phyloP scores from a whole-genome alignment of 2,113 vertebrate genomes.

The Cottus gobio region DNA sequence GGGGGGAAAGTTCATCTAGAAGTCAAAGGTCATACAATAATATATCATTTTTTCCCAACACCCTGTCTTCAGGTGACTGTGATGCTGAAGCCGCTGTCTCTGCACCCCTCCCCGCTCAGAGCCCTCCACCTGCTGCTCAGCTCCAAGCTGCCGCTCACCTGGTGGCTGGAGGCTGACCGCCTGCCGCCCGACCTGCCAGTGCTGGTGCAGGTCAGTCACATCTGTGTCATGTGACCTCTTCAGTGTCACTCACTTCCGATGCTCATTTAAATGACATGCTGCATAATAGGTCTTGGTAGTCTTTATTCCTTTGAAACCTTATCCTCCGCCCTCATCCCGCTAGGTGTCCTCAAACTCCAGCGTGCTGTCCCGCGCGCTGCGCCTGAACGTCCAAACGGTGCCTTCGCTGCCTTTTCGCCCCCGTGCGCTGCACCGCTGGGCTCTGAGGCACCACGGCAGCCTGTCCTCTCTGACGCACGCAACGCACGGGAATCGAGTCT shows the following conservation, averaged over 20 bases:
- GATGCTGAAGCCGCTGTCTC: constrained; percentile 72
- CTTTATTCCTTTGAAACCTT: no score
- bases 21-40: no score
- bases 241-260: not conserved
- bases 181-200: constrained; percentile 68
- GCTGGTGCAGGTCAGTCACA: constrained; percentile 75
- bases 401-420: constrained; percentile 69
- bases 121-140: constrained; percentile 78
- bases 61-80: constrained; percentile 76
- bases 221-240: not conserved
- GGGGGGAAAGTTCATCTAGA: no score
- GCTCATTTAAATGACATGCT: not conserved
- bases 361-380: constrained; percentile 55
- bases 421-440: constrained; percentile 78
- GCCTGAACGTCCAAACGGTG: constrained; percentile 48
- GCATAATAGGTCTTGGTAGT: no score
- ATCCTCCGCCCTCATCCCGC: not conserved
- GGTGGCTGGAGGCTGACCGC: constrained; percentile 75
- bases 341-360: constrained; percentile 77
- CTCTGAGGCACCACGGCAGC: constrained; percentile 69
- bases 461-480: constrained; percentile 82
- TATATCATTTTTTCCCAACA: no score
- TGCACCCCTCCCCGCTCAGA: constrained; percentile 43
- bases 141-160: constrained; percentile 73
- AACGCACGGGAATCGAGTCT: constrained; percentile 70